A percentile compares a stretch with the other conserved stretches of the same genome.
These are phyloP conservation scores for Ctenosaura bakeri DNA, from an alignment of 2,797 vertebrate species.

Conservation along the genomic window DNA sequence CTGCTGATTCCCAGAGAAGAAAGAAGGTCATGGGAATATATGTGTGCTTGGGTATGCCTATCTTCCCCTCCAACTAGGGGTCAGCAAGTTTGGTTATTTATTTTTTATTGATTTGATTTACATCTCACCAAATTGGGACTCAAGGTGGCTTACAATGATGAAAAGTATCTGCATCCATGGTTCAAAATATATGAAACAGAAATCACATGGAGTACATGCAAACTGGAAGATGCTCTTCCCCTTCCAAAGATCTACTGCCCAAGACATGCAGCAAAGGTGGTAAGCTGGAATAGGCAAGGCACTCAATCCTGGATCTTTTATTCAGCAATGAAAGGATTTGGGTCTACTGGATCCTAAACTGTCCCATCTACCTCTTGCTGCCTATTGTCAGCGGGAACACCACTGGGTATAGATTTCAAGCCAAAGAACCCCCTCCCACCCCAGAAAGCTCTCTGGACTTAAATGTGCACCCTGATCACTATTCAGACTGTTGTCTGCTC, in stretches of 20 bases:
- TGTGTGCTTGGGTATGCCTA: too few species aligned
- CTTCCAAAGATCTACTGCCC: neutral
- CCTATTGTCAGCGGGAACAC: neutral
- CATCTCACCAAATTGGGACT: too few species aligned
- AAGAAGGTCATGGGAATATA: too few species aligned
- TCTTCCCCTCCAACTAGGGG: too few species aligned
- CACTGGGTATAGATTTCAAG: neutral
- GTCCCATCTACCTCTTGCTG: neutral
- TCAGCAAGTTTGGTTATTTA: too few species aligned
- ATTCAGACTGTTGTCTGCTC: neutral
- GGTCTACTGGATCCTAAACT: neutral
- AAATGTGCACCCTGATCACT: neutral
- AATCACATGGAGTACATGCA: too few species aligned
- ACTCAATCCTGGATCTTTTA: neutral
- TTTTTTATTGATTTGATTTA: too few species aligned
- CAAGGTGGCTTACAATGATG: too few species aligned
- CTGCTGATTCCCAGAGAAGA: too few species aligned
- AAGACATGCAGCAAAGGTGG: too few species aligned
- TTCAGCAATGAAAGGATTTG: neutral
- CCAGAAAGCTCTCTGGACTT: neutral
- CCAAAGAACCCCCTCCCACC: neutral
- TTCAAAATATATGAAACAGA: neutral
- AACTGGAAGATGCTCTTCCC: neutral
- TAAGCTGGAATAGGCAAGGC: neutral
- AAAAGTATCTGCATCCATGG: too few species aligned